These are phyloP conservation scores for Drosophila bifasciata DNA, from an alignment of 1,140 invertebrate genomes.

Conservation along the genomic window DNA sequence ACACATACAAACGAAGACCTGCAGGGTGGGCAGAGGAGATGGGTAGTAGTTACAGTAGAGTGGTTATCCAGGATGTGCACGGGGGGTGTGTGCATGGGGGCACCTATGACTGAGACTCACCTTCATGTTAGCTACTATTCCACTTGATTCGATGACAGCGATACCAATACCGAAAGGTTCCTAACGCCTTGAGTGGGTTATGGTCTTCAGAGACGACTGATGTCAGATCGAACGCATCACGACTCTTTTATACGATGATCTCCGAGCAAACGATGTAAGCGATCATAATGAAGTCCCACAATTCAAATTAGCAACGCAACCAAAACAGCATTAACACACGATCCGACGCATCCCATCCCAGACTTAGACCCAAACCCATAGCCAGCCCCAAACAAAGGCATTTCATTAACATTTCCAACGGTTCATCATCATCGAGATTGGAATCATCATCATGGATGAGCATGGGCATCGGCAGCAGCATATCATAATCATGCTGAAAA, in stretches of 20 bases:
- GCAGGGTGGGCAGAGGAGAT: not conserved
- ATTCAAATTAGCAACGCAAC: no score
- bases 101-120: conserved; percentile 32
- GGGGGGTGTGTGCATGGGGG: not conserved
- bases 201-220: conserved; percentile 64
- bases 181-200: conserved; percentile 48
- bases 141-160: conserved; percentile 49
- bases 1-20: conserved; percentile 77
- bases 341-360: no score
- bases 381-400: conserved; percentile 52
- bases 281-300: conserved; percentile 9
- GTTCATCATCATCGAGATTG: conserved; percentile 2
- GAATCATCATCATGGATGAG: conserved; percentile 1
- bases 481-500: conserved; percentile 8
- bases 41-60: not conserved
- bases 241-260: conserved; percentile 65
- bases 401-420: conserved; percentile 73
- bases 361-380: no score
- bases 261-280: not conserved
- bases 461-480: no score
- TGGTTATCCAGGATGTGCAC: not conserved
- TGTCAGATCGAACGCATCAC: conserved; percentile 38
- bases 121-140: conserved; percentile 73
- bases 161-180: conserved; percentile 43
- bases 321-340: no score